phyloP scores from a whole-genome alignment of 2,888 invertebrate genomes.

The Philonicus albiceps region DNA sequence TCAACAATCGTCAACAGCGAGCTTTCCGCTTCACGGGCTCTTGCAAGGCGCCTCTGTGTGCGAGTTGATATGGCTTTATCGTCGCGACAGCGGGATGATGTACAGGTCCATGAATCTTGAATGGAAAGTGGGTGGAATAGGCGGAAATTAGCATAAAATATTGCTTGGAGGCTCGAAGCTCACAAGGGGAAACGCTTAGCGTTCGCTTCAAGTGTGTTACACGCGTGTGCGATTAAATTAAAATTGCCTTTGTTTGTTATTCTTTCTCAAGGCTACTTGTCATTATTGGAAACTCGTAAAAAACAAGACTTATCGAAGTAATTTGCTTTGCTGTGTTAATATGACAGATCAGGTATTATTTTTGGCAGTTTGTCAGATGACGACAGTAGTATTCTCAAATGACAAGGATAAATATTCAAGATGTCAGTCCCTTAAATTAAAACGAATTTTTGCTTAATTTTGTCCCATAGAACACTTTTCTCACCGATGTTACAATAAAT shows the following conservation, averaged over 20 bases:
- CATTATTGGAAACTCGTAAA: neutral
- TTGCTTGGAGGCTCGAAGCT: conserved; percentile 8
- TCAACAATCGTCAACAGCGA: neutral
- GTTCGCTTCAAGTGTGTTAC: neutral
- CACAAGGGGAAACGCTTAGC: conserved; percentile 20
- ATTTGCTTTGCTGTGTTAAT: neutral
- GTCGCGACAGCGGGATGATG: conserved; percentile 53
- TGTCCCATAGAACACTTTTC: neutral
- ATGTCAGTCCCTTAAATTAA: neutral
- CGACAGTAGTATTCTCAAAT: neutral
- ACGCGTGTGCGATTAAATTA: conserved; percentile 6
- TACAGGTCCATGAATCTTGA: conserved; percentile 45
- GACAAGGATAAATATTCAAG: neutral
- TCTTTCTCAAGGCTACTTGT: conserved; percentile 2
- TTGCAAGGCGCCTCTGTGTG: neutral
- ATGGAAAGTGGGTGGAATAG: conserved; percentile 49
- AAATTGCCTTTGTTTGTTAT: conserved; percentile 22
- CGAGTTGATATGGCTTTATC: conserved; percentile 28
- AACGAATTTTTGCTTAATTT: neutral
- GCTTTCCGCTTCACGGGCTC: conserved; percentile 33
- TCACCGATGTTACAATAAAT: neutral
- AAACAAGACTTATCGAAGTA: neutral
- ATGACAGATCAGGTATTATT: neutral
- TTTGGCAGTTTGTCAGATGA: neutral
- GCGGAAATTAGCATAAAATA: conserved; percentile 35